Evolutionary conservation across 2,797 vertebrate genomes (phyloP).

Genomic region (Silurus aristotelis): DNA sequence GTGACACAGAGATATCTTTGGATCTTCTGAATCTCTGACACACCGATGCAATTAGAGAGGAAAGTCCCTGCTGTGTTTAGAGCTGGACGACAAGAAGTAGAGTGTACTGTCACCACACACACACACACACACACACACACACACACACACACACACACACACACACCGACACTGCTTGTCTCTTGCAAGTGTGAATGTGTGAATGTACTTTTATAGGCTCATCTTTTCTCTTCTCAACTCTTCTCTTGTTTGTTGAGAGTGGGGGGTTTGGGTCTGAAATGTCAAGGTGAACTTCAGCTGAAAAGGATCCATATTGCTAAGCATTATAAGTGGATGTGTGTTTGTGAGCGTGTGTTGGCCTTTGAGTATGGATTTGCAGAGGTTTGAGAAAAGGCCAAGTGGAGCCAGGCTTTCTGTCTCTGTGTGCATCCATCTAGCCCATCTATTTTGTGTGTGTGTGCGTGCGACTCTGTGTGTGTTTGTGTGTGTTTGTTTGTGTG

Average conservation of each 20-base stretch:
- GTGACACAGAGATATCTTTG: conserved; percentile 67
- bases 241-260: not conserved
- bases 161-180: not conserved
- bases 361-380: conserved; percentile 46
- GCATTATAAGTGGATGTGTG: conserved; percentile 12
- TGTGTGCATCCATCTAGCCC: conserved; percentile 36
- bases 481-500: conserved; percentile 3
- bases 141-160: conserved; percentile 27
- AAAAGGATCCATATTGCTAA: conserved; percentile 15
- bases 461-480: conserved; percentile 17
- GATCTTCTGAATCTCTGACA: conserved; percentile 48
- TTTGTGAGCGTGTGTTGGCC: conserved; percentile 30
- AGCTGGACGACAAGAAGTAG: conserved; percentile 8
- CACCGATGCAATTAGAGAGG: conserved; percentile 36
- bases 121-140: conserved; percentile 32
- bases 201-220: not conserved
- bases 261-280: not conserved
- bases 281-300: conserved; percentile 1
- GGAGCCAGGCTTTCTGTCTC: conserved; percentile 49
- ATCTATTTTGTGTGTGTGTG: conserved; percentile 24
- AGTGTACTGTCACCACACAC: conserved; percentile 9
- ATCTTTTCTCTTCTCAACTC: not conserved
- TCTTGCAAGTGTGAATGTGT: conserved; percentile 10
- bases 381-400: conserved; percentile 55
- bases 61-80: conserved; percentile 37